A percentile compares a stretch with the other conserved stretches of the same genome.
Conservation (phyloP, 2,797 vertebrate genomes). For the Rhabdomys pumilio region DNA sequence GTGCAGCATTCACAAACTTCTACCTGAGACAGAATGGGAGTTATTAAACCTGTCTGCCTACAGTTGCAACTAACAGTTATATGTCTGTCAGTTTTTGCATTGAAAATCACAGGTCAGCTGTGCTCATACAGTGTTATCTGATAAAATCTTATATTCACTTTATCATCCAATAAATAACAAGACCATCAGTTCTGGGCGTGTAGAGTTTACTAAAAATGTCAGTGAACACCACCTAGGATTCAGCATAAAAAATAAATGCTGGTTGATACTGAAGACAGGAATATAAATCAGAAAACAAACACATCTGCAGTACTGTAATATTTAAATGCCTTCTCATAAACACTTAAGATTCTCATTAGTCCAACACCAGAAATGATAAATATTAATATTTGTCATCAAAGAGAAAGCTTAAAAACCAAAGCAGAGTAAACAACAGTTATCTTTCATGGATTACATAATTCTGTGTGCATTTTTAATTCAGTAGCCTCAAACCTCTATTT, state of each 20-base stretch:
- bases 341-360: conserved; percentile 89
- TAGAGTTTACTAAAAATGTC: conserved; percentile 69
- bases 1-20: not conserved
- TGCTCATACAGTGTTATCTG: not conserved
- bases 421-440: conserved; percentile 87
- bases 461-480: conserved; percentile 82
- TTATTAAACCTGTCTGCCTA: conserved; percentile 24
- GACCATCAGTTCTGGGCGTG: conserved; percentile 5
- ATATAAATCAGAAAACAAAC: conserved; percentile 82
- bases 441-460: conserved; percentile 85
- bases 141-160: conserved; percentile 57
- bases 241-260: conserved; percentile 58
- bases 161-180: conserved; percentile 67
- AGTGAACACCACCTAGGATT: conserved; percentile 66
- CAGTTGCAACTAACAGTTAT: not conserved
- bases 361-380: conserved; percentile 89
- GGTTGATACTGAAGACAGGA: conserved; percentile 70
- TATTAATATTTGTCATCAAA: conserved; percentile 92
- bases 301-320: conserved; percentile 79
- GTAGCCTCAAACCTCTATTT: conserved; percentile 68
- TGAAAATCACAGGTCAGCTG: conserved; percentile 34
- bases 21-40: not conserved
- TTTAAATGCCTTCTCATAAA: conserved; percentile 88
- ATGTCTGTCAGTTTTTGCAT: conserved; percentile 30
- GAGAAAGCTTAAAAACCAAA: conserved; percentile 88